These are phyloP conservation scores for Scolanthus callimorphus DNA, from an alignment of 92 coral and sea anemone genomes.

Conservation along the genomic window DNA sequence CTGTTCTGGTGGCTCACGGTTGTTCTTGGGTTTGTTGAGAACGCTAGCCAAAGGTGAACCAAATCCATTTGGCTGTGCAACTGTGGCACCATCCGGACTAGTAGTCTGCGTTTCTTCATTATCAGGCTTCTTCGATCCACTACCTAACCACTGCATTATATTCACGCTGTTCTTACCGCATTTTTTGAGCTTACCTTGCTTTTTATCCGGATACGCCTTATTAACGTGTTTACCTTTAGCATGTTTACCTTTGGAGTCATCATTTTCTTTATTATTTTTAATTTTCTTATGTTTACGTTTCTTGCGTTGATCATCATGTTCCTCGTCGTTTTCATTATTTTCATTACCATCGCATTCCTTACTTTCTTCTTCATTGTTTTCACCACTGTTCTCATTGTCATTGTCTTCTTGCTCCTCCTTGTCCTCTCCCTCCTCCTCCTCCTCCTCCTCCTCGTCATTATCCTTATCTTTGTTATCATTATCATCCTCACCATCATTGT, in stretches of 20 bases:
- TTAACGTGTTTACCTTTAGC: no score
- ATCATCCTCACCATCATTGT: conserved; percentile 20
- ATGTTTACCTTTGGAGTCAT: neutral
- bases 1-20: neutral
- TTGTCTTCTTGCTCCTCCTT: conserved; percentile 29
- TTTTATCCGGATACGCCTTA: no score
- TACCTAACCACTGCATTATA: no score
- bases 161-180: no score
- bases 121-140: no score
- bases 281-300: conserved; percentile 4
- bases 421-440: conserved; percentile 19
- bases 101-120: no score
- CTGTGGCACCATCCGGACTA: neutral
- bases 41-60: conserved; percentile 15
- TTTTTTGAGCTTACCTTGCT: no score
- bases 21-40: conserved; percentile 7
- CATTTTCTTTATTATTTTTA: neutral
- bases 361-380: conserved; percentile 6
- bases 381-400: conserved; percentile 13
- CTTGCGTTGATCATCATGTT: neutral
- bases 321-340: conserved; percentile 7
- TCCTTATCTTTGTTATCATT: conserved; percentile 16
- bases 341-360: conserved; percentile 21
- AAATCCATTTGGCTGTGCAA: conserved; percentile 20
- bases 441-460: conserved; percentile 7